phyloP scores from a whole-genome alignment of 2,113 vertebrate genomes.

The Laticauda laticaudata region DNA sequence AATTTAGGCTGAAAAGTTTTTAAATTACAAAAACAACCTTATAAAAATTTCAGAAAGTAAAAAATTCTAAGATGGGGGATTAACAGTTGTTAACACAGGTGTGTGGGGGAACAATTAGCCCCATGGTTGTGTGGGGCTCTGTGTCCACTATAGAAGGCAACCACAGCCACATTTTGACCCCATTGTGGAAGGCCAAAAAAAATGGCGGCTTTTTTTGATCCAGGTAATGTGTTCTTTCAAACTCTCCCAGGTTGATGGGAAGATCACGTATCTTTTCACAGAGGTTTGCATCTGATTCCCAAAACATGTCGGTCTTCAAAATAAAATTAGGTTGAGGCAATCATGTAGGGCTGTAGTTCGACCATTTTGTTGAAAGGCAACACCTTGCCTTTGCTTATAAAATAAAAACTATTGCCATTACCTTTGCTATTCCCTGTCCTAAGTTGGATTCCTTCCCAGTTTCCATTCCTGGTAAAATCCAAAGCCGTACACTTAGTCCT shows the following conservation, averaged over 20 bases:
- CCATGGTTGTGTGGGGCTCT: background rate
- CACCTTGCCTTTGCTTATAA: background rate
- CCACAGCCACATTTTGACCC: background rate
- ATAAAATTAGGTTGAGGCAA: background rate
- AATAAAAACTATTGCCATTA: background rate
- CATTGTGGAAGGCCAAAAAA: background rate
- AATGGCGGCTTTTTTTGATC: background rate
- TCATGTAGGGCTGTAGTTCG: background rate
- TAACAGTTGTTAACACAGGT: background rate
- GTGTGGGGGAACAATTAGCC: background rate
- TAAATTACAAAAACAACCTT: background rate
- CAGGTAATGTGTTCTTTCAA: background rate
- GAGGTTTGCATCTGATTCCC: background rate
- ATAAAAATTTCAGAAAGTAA: background rate
- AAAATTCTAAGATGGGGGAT: background rate
- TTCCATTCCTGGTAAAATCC: background rate
- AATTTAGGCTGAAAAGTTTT: background rate
- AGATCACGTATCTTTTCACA: background rate
- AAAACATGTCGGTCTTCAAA: background rate
- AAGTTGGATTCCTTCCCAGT: background rate
- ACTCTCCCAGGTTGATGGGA: background rate
- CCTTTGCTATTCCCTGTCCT: background rate
- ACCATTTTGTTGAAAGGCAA: background rate
- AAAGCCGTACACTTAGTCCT: background rate
- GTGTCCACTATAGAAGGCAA: background rate